Conservation (phyloP, 2,888 invertebrate genomes). For the Lomographa bimaculata region DNA sequence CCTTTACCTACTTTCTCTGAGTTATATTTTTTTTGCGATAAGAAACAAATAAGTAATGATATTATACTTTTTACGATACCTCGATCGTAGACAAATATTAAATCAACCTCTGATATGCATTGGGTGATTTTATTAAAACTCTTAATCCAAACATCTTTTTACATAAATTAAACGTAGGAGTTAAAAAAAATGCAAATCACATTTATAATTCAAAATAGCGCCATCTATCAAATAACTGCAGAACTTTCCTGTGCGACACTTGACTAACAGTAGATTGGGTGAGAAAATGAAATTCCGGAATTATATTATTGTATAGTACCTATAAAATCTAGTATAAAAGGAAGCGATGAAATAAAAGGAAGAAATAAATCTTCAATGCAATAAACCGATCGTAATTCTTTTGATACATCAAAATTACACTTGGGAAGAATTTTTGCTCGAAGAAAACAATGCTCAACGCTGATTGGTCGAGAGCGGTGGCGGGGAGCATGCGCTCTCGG, state of each 20-base stretch:
- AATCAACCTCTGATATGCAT: too few relatives aligned
- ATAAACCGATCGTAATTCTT: conserved; percentile 5
- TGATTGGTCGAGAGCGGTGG: conserved; percentile 70
- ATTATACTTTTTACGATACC: too few relatives aligned
- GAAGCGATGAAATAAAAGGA: conserved; percentile 2
- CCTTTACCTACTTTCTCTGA: conserved; percentile 12
- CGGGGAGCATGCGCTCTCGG: conserved; percentile 80
- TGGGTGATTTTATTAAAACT: too few relatives aligned
- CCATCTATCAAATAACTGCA: conserved; percentile 62
- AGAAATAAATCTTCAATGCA: conserved; percentile 6
- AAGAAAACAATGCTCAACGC: conserved; percentile 54
- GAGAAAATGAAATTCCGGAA: conserved; percentile 16
- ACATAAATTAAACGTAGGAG: too few relatives aligned
- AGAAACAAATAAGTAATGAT: too few relatives aligned
- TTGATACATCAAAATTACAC: conserved; percentile 36
- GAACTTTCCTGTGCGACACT: conserved; percentile 61
- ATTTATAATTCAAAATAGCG: conserved; percentile 54
- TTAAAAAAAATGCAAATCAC: too few relatives aligned
- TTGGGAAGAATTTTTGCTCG: conserved; percentile 46
- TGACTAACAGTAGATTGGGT: conserved; percentile 37
- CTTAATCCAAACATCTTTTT: too few relatives aligned
- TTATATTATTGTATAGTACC: too few relatives aligned
- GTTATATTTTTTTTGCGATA: conserved; percentile 9
- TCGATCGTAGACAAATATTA: too few relatives aligned
- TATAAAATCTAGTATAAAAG: background rate